phyloP scores from a whole-genome alignment of 2,797 vertebrate genomes.

The Capromys pilorides region DNA sequence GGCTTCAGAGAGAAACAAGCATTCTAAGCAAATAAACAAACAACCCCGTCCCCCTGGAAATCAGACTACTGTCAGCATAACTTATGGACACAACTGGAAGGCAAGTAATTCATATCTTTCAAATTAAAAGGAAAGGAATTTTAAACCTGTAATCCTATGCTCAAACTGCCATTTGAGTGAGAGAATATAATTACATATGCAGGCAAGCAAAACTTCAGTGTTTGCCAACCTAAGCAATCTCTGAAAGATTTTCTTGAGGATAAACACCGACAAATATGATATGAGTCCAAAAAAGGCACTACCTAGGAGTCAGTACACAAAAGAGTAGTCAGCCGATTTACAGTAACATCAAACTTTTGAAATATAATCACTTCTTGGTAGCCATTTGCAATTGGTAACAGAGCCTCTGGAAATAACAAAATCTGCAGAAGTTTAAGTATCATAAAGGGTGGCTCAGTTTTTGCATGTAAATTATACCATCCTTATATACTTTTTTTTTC shows the following conservation, averaged over 20 bases:
- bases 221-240: slow-evolving; percentile 2
- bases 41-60: not conserved
- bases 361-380: not conserved
- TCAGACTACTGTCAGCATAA: not conserved
- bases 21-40: not conserved
- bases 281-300: not conserved
- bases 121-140: slow-evolving; percentile 14
- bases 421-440: not conserved
- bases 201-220: slow-evolving; percentile 7
- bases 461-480: not conserved
- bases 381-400: not conserved
- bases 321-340: not conserved
- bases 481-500: no score
- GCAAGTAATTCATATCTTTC: not conserved
- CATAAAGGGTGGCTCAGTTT: not conserved
- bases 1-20: not conserved
- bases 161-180: not conserved
- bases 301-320: not conserved
- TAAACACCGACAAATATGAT: not conserved
- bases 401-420: not conserved
- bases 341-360: not conserved
- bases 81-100: not conserved
- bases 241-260: slow-evolving; percentile 7
- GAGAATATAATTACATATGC: not conserved
- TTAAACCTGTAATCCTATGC: not conserved